These are phyloP conservation scores for Vicugna pacos DNA, from an alignment of 2,113 vertebrate species.

Conservation along the genomic window DNA sequence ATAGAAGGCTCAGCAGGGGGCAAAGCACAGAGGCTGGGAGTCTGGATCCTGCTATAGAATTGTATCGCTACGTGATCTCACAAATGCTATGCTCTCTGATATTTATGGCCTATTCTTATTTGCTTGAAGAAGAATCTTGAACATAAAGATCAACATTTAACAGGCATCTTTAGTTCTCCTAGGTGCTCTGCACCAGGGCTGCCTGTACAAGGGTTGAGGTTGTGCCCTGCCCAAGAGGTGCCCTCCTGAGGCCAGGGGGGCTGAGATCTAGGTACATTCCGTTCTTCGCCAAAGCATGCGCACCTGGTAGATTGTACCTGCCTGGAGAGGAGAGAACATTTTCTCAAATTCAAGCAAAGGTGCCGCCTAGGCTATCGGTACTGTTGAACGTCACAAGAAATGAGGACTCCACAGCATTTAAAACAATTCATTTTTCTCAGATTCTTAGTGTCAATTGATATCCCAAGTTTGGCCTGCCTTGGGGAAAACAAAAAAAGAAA, in stretches of 20 bases:
- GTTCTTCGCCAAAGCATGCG: fast-evolving
- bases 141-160: not conserved
- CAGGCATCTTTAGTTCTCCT: not conserved
- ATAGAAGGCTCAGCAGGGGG: not conserved
- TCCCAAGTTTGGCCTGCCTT: not conserved
- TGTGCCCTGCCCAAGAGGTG: not conserved
- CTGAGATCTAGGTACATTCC: too few relatives aligned
- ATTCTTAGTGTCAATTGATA: not conserved
- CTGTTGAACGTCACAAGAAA: not conserved
- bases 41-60: too few relatives aligned
- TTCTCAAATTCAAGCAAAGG: not conserved
- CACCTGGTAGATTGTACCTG: fast-evolving
- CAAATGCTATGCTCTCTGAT: not conserved
- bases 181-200: not conserved
- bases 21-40: too few relatives aligned
- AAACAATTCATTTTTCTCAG: not conserved
- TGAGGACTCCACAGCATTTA: not conserved
- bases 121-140: not conserved
- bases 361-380: not conserved
- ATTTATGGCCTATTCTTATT: not conserved
- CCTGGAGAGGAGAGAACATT: not conserved
- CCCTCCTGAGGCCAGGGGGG: too few relatives aligned
- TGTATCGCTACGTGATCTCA: not conserved
- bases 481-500: not conserved
- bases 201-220: fast-evolving